Conservation (phyloP, 2,888 invertebrate genomes). For the Melieria crassipennis region DNA sequence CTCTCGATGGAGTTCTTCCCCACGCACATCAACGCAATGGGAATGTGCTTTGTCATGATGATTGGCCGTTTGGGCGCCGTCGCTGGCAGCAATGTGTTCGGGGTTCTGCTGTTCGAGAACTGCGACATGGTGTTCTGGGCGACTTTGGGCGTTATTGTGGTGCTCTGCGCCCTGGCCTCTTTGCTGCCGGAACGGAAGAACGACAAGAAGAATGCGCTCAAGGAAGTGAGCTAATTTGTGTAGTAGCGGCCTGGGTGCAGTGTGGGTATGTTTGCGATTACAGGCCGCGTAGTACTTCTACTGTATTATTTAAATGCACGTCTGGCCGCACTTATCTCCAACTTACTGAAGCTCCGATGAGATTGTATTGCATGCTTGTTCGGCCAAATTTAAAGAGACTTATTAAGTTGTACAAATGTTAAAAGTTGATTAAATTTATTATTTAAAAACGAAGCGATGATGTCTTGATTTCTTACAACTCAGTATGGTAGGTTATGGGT, state of each 20-base stretch:
- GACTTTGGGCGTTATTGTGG: conserved; percentile 42
- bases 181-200: conserved; percentile 50
- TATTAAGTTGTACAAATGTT: conserved; percentile 19
- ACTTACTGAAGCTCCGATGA: no score
- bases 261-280: not conserved
- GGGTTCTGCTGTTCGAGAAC: conserved; percentile 48
- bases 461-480: no score
- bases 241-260: not conserved
- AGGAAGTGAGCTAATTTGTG: not conserved
- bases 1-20: conserved; percentile 71
- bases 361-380: no score
- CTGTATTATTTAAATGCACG: no score
- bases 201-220: conserved; percentile 12
- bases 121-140: conserved; percentile 54
- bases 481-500: no score
- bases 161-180: conserved; percentile 43
- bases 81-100: conserved; percentile 59
- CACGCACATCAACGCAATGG: conserved; percentile 68
- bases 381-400: not conserved
- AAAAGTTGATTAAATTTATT: not conserved
- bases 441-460: no score
- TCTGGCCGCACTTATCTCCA: no score
- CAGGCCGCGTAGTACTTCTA: not conserved
- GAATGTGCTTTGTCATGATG: conserved; percentile 64
- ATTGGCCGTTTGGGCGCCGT: conserved; percentile 61